These are phyloP conservation scores for Episyrphus balteatus DNA, from an alignment of 1,140 invertebrate species.

Conservation along the genomic window DNA sequence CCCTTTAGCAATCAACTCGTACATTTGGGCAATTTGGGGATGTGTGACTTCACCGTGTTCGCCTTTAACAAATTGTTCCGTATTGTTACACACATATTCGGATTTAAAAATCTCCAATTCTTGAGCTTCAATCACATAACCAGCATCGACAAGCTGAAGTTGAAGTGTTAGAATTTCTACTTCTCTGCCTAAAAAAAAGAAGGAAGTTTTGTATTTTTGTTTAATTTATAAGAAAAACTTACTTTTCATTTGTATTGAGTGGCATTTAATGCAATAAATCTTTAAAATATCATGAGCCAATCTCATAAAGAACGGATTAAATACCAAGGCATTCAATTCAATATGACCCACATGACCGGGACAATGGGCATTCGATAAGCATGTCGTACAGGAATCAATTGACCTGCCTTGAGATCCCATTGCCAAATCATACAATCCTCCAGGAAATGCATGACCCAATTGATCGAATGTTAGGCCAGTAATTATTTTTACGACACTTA, in stretches of 20 bases:
- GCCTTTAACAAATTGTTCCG: slow-evolving; percentile 20
- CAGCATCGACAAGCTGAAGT: slow-evolving; percentile 61
- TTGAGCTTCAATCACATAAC: slow-evolving; percentile 59
- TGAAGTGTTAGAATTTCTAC: slow-evolving; percentile 60
- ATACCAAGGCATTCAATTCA: slow-evolving; percentile 75
- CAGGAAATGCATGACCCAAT: slow-evolving; percentile 67
- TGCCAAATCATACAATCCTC: slow-evolving; percentile 76
- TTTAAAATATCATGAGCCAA: slow-evolving; percentile 55
- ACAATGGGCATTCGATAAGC: slow-evolving; percentile 60
- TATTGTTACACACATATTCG: slow-evolving; percentile 31
- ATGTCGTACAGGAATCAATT: slow-evolving; percentile 71
- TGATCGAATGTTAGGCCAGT: slow-evolving; percentile 75
- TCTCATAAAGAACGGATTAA: slow-evolving; percentile 85
- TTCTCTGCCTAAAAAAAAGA: slow-evolving; percentile 39
- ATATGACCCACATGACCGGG: slow-evolving; percentile 94
- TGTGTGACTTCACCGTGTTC: slow-evolving; percentile 26
- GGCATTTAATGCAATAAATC: slow-evolving; percentile 59
- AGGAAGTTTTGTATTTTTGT: background rate
- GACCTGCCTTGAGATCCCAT: slow-evolving; percentile 52
- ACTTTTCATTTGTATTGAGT: slow-evolving; percentile 58
- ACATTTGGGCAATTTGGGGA: slow-evolving; percentile 21
- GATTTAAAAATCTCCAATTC: slow-evolving; percentile 47
- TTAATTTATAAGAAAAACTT: slow-evolving; percentile 1
- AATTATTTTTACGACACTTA: slow-evolving; percentile 78
- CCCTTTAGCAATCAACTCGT: slow-evolving; percentile 19